phyloP scores from a whole-genome alignment of 2,888 invertebrate species.

The Metellina segmentata region DNA sequence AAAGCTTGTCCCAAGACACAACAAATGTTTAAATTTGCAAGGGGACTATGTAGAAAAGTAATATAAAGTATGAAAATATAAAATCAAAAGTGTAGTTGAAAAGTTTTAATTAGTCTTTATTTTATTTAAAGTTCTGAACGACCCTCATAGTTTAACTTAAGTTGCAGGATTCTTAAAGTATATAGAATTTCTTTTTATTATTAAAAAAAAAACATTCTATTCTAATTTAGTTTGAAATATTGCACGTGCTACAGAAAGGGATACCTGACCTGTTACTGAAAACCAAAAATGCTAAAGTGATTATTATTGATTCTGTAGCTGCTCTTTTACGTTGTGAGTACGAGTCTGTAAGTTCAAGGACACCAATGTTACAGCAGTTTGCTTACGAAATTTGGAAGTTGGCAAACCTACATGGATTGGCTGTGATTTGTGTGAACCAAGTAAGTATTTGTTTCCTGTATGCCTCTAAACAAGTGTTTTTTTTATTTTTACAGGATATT shows the following conservation, averaged over 20 bases:
- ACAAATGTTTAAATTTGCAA: too few species aligned
- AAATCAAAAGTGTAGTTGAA: too few species aligned
- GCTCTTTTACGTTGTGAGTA: conserved; percentile 56
- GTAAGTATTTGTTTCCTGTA: conserved; percentile 18
- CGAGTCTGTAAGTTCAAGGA: conserved; percentile 48
- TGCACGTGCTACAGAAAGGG: conserved; percentile 53
- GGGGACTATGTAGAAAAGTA: too few species aligned
- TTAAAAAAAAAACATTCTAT: too few species aligned
- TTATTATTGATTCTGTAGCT: conserved; percentile 71
- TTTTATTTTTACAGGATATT: too few species aligned
- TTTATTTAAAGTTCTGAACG: neutral
- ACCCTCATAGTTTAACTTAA: neutral
- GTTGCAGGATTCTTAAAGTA: too few species aligned
- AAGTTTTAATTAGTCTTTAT: too few species aligned
- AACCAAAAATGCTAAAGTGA: conserved; percentile 7
- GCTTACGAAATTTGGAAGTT: conserved; percentile 60
- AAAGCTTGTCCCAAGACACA: too few species aligned
- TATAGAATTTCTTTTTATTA: too few species aligned
- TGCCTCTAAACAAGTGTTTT: too few species aligned
- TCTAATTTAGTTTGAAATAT: conserved; percentile 40
- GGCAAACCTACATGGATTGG: conserved; percentile 45
- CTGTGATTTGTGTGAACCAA: conserved; percentile 68
- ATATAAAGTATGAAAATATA: too few species aligned
- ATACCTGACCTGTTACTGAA: conserved; percentile 38
- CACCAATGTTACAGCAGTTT: conserved; percentile 21